Conservation (phyloP, 2,113 vertebrate genomes). For the Eulemur rufifrons region DNA sequence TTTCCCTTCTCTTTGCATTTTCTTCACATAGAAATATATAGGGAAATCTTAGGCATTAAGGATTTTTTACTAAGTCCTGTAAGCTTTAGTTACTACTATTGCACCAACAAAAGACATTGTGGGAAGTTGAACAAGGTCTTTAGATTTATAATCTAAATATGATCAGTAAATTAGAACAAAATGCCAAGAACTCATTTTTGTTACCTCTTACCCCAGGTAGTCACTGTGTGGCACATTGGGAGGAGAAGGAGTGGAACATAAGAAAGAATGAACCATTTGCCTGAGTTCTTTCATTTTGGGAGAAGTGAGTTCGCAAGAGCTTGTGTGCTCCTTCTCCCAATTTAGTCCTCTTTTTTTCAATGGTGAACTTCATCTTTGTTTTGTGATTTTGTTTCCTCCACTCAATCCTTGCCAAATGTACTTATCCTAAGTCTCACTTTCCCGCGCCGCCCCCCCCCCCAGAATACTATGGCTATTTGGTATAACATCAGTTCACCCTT, state of each 20-base stretch:
- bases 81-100: background rate
- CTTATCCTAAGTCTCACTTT: background rate
- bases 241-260: background rate
- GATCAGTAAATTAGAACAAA: background rate
- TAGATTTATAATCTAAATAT: background rate
- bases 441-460: no score
- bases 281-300: background rate
- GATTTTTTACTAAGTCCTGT: background rate
- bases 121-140: background rate
- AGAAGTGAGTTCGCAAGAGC: background rate
- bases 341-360: background rate
- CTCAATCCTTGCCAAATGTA: background rate
- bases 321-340: background rate
- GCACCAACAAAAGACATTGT: background rate
- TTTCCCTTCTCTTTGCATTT: background rate
- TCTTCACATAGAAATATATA: background rate
- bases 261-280: background rate
- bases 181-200: background rate
- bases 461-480: rapidly evolving
- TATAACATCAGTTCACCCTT: background rate
- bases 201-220: rapidly evolving
- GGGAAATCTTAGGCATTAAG: background rate
- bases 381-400: background rate
- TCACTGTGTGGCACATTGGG: background rate
- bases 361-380: background rate